phyloP scores from a whole-genome alignment of 2,113 vertebrate species.

The Mionectes macconnelli region DNA sequence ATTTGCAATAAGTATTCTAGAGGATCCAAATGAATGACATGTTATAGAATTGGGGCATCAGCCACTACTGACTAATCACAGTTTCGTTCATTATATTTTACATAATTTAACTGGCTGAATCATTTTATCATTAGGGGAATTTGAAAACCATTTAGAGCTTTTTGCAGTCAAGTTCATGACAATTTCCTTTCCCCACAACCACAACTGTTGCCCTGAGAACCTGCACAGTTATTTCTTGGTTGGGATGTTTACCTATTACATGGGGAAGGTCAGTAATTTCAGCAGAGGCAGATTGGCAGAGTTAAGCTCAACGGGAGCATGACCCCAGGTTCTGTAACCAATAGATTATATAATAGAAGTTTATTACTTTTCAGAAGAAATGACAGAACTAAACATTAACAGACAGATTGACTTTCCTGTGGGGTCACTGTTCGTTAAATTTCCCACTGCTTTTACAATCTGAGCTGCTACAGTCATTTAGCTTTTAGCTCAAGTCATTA shows the following conservation, averaged over 20 bases:
- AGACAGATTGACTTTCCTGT: conserved; percentile 46
- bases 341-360: conserved; percentile 11
- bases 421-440: conserved; percentile 59
- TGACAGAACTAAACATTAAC: conserved; percentile 36
- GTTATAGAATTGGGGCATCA: not conserved
- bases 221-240: not conserved
- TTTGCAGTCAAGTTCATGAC: not conserved
- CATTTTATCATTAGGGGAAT: not conserved
- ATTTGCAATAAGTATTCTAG: not conserved
- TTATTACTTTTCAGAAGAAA: conserved; percentile 48
- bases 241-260: not conserved
- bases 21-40: not conserved
- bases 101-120: not conserved
- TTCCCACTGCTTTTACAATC: conserved; percentile 51
- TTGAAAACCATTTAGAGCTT: not conserved
- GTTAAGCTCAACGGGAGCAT: not conserved
- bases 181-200: not conserved
- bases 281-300: not conserved
- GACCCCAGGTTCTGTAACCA: not conserved
- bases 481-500: conserved; percentile 30
- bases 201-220: not conserved
- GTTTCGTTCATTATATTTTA: not conserved
- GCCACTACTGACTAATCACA: not conserved
- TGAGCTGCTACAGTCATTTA: conserved; percentile 32
- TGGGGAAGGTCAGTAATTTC: not conserved